Evolutionary conservation across 2,888 invertebrate species (phyloP), one percentile per base, ranked within the genome.

Genomic region (Hyposoter didymator): DNA sequence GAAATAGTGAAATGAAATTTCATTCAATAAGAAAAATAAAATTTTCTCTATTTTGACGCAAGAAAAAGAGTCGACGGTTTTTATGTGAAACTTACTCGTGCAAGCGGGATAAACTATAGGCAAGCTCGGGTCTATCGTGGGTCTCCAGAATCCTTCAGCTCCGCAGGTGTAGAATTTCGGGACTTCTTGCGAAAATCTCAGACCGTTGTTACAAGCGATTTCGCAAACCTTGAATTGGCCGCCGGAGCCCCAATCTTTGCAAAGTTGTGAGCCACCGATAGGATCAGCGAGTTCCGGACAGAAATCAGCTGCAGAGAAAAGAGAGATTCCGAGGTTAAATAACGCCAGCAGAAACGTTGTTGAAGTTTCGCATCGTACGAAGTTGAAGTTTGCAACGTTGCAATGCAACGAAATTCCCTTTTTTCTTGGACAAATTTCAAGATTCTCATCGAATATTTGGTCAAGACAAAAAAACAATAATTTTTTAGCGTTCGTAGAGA

Each of bases 101-200:
- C 98, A 98, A 88, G 98, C 98, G 82, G 98, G 98, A 92, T 98
- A 98, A n/a, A 97, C 95, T 88, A 98, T 94, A 45, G 98, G 97
- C 90, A 97, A 95, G 69, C 95, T 95, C 10, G 98, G 97, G 91
- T 98, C 96, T 52, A 94, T 95, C 0, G 98, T 98, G 74, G 99
- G 99, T 89, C 98, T 95, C 99, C 99, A 99, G 94, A 98, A 98
- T 59, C 99, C 99, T 96, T 99, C 99, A 78, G 97, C 98, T n/a
- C 99, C 99, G 92, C 99, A 99, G 0, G 98, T 98, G 94, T 99
- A 99, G 95, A 99, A 99, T 89, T 98, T 97, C 0, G 99, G 99
- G n/a, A 99, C 97, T 81, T 96, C 96, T 92, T 98, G 97, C 0
- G 99, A 98, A 95, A 99, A 99, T 88, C 97, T 95, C 7, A 98